Conservation (phyloP, 2,113 vertebrate genomes). For the Macrotis lagotis region DNA sequence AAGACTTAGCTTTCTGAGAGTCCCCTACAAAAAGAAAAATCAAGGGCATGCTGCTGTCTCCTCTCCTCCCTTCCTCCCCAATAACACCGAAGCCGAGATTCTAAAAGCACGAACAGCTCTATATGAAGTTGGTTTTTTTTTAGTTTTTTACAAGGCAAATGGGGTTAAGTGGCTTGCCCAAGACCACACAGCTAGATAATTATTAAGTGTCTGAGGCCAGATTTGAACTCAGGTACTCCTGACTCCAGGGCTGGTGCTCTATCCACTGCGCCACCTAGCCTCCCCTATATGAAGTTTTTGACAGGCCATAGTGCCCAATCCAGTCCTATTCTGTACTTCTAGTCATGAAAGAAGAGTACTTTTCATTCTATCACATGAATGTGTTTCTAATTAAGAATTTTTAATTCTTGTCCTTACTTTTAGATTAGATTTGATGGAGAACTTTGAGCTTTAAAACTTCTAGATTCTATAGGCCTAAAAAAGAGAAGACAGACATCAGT, state of each 20-base stretch:
- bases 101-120: background rate
- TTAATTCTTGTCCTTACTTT: background rate
- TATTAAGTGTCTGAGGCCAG: too few relatives aligned
- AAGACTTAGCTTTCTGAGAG: background rate
- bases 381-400: background rate
- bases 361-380: background rate
- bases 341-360: background rate
- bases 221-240: too few relatives aligned
- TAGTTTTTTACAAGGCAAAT: too few relatives aligned
- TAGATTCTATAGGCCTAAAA: background rate
- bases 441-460: background rate
- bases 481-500: background rate
- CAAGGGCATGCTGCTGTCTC: background rate
- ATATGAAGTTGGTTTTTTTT: too few relatives aligned
- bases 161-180: too few relatives aligned
- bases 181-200: too few relatives aligned
- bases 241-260: too few relatives aligned
- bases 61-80: background rate
- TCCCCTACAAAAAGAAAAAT: background rate
- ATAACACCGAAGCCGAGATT: background rate
- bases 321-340: background rate
- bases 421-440: background rate
- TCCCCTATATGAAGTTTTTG: too few relatives aligned
- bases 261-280: too few relatives aligned
- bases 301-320: background rate